Base-by-base conservation (phyloP, 2,888 invertebrate species). In the Poecilus cupreus region DNA sequence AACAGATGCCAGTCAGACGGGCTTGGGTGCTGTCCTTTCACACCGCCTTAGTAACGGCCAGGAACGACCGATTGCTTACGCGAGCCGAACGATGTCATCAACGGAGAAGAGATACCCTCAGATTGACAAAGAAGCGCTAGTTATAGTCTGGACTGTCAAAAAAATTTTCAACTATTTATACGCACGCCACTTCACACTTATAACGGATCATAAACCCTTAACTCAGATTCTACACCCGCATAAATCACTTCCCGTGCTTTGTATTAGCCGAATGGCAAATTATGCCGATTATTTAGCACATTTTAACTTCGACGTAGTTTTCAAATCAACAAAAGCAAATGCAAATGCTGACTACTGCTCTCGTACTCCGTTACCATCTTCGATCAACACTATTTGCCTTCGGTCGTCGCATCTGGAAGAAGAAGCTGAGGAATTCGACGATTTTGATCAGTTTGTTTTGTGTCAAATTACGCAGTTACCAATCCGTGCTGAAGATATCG, bases 211-310 rank as follows among this genome's bases (percentile, higher is more conserved):
- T 43, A 83, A 84, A 43, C 82, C 83, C 6, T 57, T 84, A 10
- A 76, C 83, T 32, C 82, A 83, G 51, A 84, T 84, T 18, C 75
- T 84, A 11, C 83, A 84, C 37, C 83, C 82, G 39, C 72, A 82
- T 18, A 84, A 82, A 24, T 82, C 82, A 3, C 57, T 82, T 1
- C 83, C 82, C 1, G 82, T 82, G n/a, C 74, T 83, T 0, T 83
- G 84, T 32, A 83, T 84, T 18, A 84, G 82, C 80, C 82, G 83
- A 11, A 84, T 83, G 83, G 82, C 83, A 24, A 81, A 81, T 22
- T 81, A 82, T 24, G 77, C 82, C 3, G 82, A 82, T 46, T 82
- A 49, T 18, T 49, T 82, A 0, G 24, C 81, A 5, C 75, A 82
- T 82, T 83, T 83, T 39, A 57, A 83, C 22, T 82, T 60, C 64